phyloP scores from a whole-genome alignment of 2,797 vertebrate genomes.

The Delichon dasypus region DNA sequence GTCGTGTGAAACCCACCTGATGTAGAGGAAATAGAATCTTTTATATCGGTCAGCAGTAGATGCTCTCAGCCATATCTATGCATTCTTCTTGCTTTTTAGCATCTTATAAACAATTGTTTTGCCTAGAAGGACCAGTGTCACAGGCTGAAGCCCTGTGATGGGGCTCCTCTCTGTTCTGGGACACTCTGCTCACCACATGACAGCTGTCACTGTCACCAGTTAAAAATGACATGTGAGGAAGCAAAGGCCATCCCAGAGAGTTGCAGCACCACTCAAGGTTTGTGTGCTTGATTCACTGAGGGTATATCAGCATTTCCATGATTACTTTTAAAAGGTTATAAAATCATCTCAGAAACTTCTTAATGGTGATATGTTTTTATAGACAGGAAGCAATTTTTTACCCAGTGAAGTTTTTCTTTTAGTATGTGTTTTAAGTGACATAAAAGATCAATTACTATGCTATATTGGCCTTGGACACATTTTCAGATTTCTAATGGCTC shows the following conservation, averaged over 20 bases:
- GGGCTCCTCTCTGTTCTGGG: not conserved
- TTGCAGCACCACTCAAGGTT: not conserved
- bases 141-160: rapidly evolving
- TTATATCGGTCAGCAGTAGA: not conserved
- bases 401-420: not conserved
- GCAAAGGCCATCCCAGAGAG: not conserved
- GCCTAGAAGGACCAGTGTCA: not conserved
- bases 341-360: not conserved
- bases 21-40: not conserved
- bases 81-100: not conserved
- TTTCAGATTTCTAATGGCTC: not conserved
- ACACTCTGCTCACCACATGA: not conserved
- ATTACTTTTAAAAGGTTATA: not conserved
- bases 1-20: not conserved
- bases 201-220: not conserved
- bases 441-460: not conserved
- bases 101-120: not conserved
- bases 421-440: not conserved
- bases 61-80: not conserved
- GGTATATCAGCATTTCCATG: not conserved
- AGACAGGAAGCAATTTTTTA: not conserved
- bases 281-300: rapidly evolving
- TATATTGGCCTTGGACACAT: not conserved
- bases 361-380: not conserved
- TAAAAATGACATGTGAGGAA: not conserved